Evolutionary conservation across 2,797 vertebrate species (phyloP).

Genomic region (Nothura maculosa): DNA sequence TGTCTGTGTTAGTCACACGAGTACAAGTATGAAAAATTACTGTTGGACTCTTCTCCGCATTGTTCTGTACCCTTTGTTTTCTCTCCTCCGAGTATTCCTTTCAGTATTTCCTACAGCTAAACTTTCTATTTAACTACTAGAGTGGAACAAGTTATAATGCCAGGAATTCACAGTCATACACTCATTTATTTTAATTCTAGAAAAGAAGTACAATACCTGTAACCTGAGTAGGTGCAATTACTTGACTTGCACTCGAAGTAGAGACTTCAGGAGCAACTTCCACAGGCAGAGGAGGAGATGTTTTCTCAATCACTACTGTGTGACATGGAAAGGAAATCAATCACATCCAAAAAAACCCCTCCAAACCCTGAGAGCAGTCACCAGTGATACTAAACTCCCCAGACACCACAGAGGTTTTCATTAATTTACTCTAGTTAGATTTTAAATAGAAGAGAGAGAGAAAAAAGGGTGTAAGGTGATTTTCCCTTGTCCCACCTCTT

Average conservation of each 20-base stretch:
- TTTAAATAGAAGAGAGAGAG: background rate
- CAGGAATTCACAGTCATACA: background rate
- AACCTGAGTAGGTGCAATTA: slow-evolving; percentile 93
- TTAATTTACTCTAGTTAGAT: background rate
- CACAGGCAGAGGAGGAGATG: slow-evolving; percentile 91
- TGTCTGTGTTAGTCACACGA: background rate
- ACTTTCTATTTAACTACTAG: background rate
- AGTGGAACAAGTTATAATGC: background rate
- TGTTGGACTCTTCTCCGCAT: background rate
- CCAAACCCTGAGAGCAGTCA: background rate
- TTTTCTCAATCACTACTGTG: slow-evolving; percentile 92
- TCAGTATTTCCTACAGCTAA: background rate
- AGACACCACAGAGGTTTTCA: background rate
- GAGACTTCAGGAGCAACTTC: slow-evolving; percentile 90
- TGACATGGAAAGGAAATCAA: slow-evolving; percentile 64
- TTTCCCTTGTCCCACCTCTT: background rate
- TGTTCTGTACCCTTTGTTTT: background rate
- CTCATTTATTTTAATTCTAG: background rate
- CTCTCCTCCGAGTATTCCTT: background rate
- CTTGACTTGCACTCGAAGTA: slow-evolving; percentile 92
- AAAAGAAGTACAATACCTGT: slow-evolving; percentile 84
- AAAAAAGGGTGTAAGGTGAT: background rate
- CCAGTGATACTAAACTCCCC: background rate
- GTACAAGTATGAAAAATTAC: background rate
- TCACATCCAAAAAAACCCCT: slow-evolving; percentile 34